phyloP scores from a whole-genome alignment of 2,113 vertebrate species.

The Tilapia sparmanii region DNA sequence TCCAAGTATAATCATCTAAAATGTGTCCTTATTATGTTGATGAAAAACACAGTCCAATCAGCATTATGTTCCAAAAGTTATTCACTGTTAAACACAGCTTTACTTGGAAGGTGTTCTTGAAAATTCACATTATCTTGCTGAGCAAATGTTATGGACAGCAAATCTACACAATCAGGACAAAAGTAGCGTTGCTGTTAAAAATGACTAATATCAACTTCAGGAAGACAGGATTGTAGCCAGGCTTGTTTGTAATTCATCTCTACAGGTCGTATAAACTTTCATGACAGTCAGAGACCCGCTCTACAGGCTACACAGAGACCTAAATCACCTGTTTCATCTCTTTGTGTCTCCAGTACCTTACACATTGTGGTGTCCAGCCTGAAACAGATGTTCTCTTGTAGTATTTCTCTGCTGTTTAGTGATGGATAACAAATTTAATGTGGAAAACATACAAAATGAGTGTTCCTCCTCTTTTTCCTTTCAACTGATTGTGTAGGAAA shows the following conservation, averaged over 20 bases:
- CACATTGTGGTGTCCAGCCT: not conserved
- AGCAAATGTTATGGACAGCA: not conserved
- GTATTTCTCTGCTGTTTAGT: slow-evolving; percentile 6
- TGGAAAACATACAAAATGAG: slow-evolving; percentile 11
- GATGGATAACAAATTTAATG: slow-evolving; percentile 25
- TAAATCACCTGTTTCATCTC: slow-evolving; percentile 2
- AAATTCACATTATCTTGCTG: not conserved
- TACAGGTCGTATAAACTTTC: not conserved
- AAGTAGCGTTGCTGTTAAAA: not conserved
- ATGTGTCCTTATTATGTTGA: not conserved
- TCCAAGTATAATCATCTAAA: not conserved
- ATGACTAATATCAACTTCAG: not conserved
- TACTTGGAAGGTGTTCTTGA: not conserved
- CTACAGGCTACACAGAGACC: not conserved
- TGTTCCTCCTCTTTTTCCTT: not conserved
- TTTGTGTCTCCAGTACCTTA: not conserved
- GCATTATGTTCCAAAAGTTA: not conserved
- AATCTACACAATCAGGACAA: not conserved
- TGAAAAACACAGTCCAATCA: not conserved
- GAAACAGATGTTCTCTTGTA: slow-evolving; percentile 30
- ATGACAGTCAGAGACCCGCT: not conserved
- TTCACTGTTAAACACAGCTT: not conserved
- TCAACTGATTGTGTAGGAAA: not conserved
- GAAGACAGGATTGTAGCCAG: not conserved
- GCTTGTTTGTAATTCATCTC: not conserved